Conservation (phyloP, 1,140 invertebrate species). For the Zaprionus vittiger region DNA sequence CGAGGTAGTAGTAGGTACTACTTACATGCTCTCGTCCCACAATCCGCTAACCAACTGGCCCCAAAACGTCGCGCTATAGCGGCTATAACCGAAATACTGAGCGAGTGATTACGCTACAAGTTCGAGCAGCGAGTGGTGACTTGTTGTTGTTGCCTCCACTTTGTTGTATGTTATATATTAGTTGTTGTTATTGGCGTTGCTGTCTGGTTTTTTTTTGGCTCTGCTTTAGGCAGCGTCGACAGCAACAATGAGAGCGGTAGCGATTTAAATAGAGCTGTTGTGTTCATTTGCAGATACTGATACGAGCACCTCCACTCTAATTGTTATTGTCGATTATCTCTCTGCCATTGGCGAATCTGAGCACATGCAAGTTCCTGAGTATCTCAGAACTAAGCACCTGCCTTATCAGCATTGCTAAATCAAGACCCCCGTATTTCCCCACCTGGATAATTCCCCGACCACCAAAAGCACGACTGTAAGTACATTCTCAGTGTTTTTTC, state of each 20-base stretch:
- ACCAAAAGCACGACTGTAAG: not conserved
- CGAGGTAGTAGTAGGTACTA: constrained; percentile 2
- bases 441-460: not conserved
- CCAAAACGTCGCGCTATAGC: constrained; percentile 45
- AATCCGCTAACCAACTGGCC: constrained; percentile 72
- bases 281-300: constrained; percentile 38
- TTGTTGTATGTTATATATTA: not conserved
- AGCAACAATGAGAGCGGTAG: not conserved
- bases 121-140: constrained; percentile 46
- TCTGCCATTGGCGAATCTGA: not conserved
- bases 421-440: not conserved
- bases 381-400: constrained; percentile 11
- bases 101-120: constrained; percentile 64
- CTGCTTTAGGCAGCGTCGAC: not conserved
- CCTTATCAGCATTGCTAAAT: constrained; percentile 9
- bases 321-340: constrained; percentile 39
- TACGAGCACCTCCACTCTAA: constrained; percentile 32
- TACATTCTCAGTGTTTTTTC: not conserved
- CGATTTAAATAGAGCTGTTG: constrained; percentile 47
- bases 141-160: constrained; percentile 10
- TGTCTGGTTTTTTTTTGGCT: constrained; percentile 13
- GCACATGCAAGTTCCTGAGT: not conserved
- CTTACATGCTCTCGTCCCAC: constrained; percentile 70
- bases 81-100: constrained; percentile 66
- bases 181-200: not conserved